Evolutionary conservation across 2,888 invertebrate genomes (phyloP), one percentile per base, ranked within the genome.

Genomic region (Elegia similella): DNA sequence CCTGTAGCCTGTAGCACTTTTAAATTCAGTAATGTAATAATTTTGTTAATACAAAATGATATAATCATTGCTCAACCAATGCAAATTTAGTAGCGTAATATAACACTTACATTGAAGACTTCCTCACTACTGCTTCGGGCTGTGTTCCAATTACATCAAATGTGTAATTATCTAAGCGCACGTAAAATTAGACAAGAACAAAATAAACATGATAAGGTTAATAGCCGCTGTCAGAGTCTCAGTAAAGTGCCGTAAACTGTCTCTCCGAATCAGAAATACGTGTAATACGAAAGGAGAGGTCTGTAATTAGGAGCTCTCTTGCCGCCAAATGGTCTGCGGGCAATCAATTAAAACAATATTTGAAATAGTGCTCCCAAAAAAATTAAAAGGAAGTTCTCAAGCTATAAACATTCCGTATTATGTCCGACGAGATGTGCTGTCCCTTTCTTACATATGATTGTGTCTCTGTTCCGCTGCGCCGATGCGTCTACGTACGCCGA

Each of bases 261-360:
- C 72, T 76, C 69, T 73, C 72, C 73, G 73, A 70, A 76, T 75
- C 68, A 67, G 70, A 78, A 74, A 74, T 77, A n/a, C n/a, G n/a
- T n/a, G n/a, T n/a, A 75, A 80, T 78, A 78, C 77, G 71, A 74
- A 78, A 67, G 70, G 73, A 77, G 75, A 77, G 74, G 83, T 76
- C 82, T 80, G 79, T 86, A 88, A 88, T 88, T 87, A 88, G 70
- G 73, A 68, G 69, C 62, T 69, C 70, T 70, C 72, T 72, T 76
- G 82, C 86, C 86, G 86, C 86, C 89, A 80, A 83, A 84, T 83
- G 84, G 85, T 88, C 88, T 88, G 82, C 81, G 78, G 76, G 87
- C 88, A 86, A 88, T 88, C 88, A 87, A 89, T 89, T 89, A 88
- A 88, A 88, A 88, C 89, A 89, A 90, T 90, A 90, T 90, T 90